Evolutionary conservation across 2,113 vertebrate genomes (phyloP).

Genomic region (Kryptolebias marmoratus): DNA sequence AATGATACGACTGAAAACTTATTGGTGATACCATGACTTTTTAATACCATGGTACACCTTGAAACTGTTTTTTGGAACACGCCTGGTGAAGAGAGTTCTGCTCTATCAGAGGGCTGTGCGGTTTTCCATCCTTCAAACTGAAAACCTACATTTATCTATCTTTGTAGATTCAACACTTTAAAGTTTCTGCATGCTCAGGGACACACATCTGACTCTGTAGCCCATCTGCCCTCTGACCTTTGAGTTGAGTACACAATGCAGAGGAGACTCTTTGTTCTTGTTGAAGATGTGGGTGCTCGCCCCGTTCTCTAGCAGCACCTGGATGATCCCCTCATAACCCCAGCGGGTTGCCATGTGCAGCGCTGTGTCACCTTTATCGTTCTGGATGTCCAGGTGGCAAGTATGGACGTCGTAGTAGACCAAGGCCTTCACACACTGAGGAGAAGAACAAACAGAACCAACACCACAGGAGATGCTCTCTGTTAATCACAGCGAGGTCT

Average conservation of each 20-base stretch:
- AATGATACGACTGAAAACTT: too few species aligned
- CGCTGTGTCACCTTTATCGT: constrained; percentile 93
- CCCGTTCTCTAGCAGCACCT: constrained; percentile 92
- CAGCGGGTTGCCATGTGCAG: constrained; percentile 94
- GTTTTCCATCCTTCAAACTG: not conserved
- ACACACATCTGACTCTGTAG: not conserved
- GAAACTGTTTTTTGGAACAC: too few species aligned
- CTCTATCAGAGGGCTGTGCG: too few species aligned
- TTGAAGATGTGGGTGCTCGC: constrained; percentile 85
- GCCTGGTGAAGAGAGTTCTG: too few species aligned
- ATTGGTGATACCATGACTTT: too few species aligned
- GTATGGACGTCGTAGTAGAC: constrained; percentile 91
- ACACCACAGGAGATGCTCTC: not conserved
- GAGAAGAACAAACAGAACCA: constrained; percentile 8
- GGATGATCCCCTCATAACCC: constrained; percentile 95
- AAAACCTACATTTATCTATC: not conserved
- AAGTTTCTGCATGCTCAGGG: not conserved
- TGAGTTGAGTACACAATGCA: constrained; percentile 91
- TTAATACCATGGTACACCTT: too few species aligned
- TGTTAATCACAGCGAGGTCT: not conserved
- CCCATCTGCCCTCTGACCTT: constrained; percentile 82
- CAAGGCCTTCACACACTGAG: constrained; percentile 96
- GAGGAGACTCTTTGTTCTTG: constrained; percentile 86
- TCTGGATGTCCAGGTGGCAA: constrained; percentile 89
- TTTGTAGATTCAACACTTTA: not conserved